These are phyloP conservation scores for Oxystoma pomonae DNA, from an alignment of 2,888 invertebrate genomes.

Conservation along the genomic window DNA sequence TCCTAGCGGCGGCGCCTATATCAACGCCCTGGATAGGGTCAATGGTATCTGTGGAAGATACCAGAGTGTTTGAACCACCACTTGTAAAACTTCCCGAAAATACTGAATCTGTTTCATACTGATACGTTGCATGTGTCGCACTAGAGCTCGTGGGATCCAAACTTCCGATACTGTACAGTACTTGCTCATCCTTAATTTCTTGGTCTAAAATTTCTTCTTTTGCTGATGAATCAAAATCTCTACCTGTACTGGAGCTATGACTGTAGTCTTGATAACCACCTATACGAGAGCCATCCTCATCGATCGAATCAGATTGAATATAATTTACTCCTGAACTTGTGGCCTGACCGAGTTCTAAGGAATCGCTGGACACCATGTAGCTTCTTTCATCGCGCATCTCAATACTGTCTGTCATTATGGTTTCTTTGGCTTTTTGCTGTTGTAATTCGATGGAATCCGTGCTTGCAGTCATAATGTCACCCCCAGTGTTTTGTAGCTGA, in stretches of 20 bases:
- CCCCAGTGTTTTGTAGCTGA: constrained; percentile 53
- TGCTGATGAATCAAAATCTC: constrained; percentile 48
- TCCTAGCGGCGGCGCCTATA: constrained; percentile 45
- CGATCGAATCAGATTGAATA: constrained; percentile 48
- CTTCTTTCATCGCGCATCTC: constrained; percentile 47
- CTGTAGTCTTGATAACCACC: constrained; percentile 44
- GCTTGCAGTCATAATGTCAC: constrained; percentile 55
- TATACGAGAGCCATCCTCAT: constrained; percentile 47
- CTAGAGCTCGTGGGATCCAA: constrained; percentile 75
- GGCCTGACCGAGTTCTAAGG: constrained; percentile 46
- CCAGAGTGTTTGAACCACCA: constrained; percentile 79
- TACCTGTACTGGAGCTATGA: constrained; percentile 48
- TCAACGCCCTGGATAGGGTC: constrained; percentile 54
- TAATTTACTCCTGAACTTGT: constrained; percentile 36
- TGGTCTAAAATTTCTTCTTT: constrained; percentile 36
- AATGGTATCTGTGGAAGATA: constrained; percentile 69
- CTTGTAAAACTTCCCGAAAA: constrained; percentile 85
- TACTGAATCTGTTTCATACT: constrained; percentile 78
- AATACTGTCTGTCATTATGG: constrained; percentile 56
- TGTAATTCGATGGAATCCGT: constrained; percentile 55
- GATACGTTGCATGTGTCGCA: constrained; percentile 78
- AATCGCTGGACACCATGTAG: constrained; percentile 51
- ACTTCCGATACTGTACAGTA: constrained; percentile 67
- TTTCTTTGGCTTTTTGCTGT: constrained; percentile 40
- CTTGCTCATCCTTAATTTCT: constrained; percentile 48